Evolutionary conservation across 2,888 invertebrate species (phyloP).

Genomic region (Fragum whitleyi): DNA sequence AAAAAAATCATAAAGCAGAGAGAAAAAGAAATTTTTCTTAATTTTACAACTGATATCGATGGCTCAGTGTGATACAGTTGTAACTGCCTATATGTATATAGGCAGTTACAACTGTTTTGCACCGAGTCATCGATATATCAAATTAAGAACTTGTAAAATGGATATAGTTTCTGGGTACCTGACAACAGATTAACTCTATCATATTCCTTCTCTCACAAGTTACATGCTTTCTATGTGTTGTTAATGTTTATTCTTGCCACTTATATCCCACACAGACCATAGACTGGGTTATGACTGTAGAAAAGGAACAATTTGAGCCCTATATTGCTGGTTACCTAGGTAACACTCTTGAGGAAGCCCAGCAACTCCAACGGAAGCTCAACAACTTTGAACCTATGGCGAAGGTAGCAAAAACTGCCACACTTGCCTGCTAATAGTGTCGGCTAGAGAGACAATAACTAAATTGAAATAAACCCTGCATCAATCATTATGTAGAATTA

Average conservation of each 20-base stretch:
- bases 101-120: too few species aligned
- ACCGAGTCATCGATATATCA: too few species aligned
- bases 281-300: conserved; percentile 80
- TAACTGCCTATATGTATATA: too few species aligned
- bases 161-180: neutral
- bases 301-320: conserved; percentile 82
- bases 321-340: conserved; percentile 81
- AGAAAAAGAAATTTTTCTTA: too few species aligned
- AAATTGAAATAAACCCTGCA: conserved; percentile 25
- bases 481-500: conserved; percentile 15
- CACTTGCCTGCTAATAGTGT: conserved; percentile 34
- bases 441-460: conserved; percentile 10
- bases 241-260: conserved; percentile 14
- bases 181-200: conserved; percentile 17
- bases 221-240: conserved; percentile 13
- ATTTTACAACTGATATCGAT: too few species aligned
- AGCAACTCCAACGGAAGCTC: conserved; percentile 79
- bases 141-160: too few species aligned
- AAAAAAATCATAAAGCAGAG: neutral
- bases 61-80: too few species aligned
- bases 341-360: conserved; percentile 74
- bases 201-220: neutral
- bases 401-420: conserved; percentile 75
- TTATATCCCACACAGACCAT: conserved; percentile 76
- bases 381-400: conserved; percentile 78